Conservation (phyloP, 2,797 vertebrate species). For the Dromococcyx pavoninus region DNA sequence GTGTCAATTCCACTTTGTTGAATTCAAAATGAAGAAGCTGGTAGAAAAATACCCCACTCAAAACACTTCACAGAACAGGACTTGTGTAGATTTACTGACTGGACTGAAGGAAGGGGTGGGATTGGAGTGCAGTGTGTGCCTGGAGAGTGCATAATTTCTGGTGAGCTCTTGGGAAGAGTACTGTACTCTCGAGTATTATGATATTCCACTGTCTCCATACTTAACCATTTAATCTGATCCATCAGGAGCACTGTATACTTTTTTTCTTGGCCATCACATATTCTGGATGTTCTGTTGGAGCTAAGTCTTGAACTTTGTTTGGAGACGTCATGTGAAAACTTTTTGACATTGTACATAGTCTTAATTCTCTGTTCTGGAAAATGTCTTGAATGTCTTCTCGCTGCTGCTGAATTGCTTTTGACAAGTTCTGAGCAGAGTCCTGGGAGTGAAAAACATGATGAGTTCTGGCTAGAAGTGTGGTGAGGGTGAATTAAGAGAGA, state of each 20-base stretch:
- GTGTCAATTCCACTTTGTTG: neutral
- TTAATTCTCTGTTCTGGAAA: conserved; percentile 9
- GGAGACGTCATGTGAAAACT: neutral
- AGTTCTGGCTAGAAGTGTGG: neutral
- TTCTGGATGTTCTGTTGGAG: conserved; percentile 35
- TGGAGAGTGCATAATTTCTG: neutral
- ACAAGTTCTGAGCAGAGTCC: neutral
- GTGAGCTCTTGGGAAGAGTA: neutral
- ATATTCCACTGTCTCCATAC: neutral
- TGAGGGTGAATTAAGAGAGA: neutral
- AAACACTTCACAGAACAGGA: neutral
- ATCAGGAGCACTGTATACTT: conserved; percentile 9
- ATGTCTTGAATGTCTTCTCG: conserved; percentile 9
- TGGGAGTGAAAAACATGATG: neutral
- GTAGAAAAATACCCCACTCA: neutral
- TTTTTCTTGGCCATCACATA: neutral
- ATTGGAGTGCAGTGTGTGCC: neutral
- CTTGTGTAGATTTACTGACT: neutral
- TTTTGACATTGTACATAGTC: neutral
- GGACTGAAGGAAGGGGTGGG: neutral
- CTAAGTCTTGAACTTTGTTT: conserved; percentile 17
- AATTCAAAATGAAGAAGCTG: neutral
- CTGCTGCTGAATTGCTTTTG: neutral
- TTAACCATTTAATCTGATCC: conserved; percentile 17
- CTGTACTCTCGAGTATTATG: neutral